These are phyloP conservation scores for Copidosoma aretas DNA, from an alignment of 2,888 invertebrate species.

Conservation along the genomic window DNA sequence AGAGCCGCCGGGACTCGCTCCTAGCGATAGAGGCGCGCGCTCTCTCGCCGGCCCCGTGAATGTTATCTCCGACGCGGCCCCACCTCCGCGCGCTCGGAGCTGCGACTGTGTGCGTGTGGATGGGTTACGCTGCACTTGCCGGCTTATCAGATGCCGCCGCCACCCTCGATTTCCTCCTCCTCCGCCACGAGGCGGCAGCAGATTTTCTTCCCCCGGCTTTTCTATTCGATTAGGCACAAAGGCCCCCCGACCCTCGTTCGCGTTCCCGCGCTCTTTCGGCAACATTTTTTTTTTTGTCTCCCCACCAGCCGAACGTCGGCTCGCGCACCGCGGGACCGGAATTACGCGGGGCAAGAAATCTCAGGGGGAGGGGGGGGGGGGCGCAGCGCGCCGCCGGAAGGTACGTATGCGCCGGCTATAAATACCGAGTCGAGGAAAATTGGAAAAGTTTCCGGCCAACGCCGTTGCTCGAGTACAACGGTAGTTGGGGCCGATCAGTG, in stretches of 20 bases:
- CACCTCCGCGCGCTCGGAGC: slow-evolving; percentile 44
- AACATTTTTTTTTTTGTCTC: no score
- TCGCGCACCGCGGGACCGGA: slow-evolving; percentile 9
- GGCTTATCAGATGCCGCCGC: slow-evolving; percentile 45
- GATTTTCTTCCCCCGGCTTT: slow-evolving; percentile 22
- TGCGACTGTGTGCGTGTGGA: no score
- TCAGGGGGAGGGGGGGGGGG: neutral
- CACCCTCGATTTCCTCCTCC: slow-evolving; percentile 26
- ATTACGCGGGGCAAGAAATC: neutral
- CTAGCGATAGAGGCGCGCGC: slow-evolving; percentile 49
- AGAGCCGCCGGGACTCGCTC: slow-evolving; percentile 46
- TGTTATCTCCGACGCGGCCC: slow-evolving; percentile 48
- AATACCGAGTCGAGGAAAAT: slow-evolving; percentile 53
- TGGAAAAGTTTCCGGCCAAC: slow-evolving; percentile 51
- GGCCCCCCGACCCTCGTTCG: no score
- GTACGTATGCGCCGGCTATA: slow-evolving; percentile 45
- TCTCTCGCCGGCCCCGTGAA: slow-evolving; percentile 38
- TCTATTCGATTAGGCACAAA: slow-evolving; percentile 24
- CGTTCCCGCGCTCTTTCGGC: no score
- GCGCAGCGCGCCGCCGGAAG: slow-evolving; percentile 16
- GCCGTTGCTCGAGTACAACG: neutral
- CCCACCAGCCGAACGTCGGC: slow-evolving; percentile 6
- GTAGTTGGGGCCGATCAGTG: no score
- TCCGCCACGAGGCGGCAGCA: slow-evolving; percentile 29
- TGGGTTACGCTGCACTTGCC: slow-evolving; percentile 50